These are phyloP conservation scores for Tokudaia tokunoshimensis DNA, from an alignment of 2,797 vertebrate genomes.

Conservation along the genomic window DNA sequence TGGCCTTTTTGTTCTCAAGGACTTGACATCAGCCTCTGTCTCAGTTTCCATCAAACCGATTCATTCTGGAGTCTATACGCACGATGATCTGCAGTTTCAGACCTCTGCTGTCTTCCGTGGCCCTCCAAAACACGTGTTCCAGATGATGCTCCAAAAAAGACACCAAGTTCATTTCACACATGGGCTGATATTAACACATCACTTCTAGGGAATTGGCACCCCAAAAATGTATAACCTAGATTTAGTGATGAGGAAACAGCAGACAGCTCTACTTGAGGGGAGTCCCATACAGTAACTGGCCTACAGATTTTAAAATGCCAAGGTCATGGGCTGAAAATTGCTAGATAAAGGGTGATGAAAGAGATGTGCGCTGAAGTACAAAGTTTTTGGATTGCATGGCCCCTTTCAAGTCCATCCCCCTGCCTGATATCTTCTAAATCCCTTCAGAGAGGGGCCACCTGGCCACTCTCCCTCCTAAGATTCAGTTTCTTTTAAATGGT, in stretches of 20 bases:
- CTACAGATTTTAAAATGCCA: not conserved
- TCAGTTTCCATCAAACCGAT: not conserved
- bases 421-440: not conserved
- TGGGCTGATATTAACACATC: not conserved
- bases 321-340: not conserved
- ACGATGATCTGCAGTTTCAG: not conserved
- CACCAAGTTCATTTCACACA: not conserved
- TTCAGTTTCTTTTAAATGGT: not conserved
- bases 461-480: not conserved
- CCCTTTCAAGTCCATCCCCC: not conserved
- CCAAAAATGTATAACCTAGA: not conserved
- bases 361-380: not conserved
- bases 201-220: not conserved
- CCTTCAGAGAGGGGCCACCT: not conserved
- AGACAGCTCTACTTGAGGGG: not conserved
- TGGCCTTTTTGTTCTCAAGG: not conserved
- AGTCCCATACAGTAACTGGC: not conserved
- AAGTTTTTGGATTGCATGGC: not conserved
- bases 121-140: not conserved
- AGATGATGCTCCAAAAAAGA: too few species aligned
- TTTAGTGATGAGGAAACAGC: not conserved
- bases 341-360: not conserved
- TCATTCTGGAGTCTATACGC: not conserved
- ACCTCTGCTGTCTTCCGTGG: not conserved
- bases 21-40: not conserved